These are phyloP conservation scores for Trypoxylus dichotomus DNA, from an alignment of 1,140 invertebrate genomes.

Conservation along the genomic window DNA sequence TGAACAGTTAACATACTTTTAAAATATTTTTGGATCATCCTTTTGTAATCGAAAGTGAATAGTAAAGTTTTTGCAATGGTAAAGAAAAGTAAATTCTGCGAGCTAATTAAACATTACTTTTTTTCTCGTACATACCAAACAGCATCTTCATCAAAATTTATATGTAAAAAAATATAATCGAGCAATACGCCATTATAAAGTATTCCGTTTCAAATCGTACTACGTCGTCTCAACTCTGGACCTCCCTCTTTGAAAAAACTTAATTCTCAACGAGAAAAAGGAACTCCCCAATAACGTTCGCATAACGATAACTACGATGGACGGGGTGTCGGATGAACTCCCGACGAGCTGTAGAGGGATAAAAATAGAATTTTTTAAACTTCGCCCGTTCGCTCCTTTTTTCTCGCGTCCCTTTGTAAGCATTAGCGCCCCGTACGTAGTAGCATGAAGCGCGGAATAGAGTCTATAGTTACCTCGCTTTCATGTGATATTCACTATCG, in stretches of 20 bases:
- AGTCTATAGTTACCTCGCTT: not conserved
- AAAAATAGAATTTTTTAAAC: constrained; percentile 14
- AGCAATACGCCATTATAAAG: no score
- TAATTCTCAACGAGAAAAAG: not conserved
- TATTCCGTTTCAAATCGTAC: not conserved
- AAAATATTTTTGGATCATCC: no score
- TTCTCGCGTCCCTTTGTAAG: not conserved
- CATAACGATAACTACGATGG: not conserved
- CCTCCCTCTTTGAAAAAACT: not conserved
- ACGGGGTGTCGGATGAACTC: not conserved
- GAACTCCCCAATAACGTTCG: not conserved
- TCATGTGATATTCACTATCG: constrained; percentile 1
- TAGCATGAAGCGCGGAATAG: not conserved
- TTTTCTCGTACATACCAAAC: no score
- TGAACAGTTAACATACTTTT: no score
- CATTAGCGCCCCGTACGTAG: not conserved
- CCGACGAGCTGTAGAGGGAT: not conserved
- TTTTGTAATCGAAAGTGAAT: no score
- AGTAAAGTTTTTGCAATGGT: no score
- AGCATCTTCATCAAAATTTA: no score
- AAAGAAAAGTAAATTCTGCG: no score
- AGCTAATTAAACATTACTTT: no score
- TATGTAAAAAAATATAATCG: no score
- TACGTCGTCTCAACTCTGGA: not conserved
- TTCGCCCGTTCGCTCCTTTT: not conserved